These are phyloP conservation scores for Porites divaricata DNA, from an alignment of 92 coral and sea anemone species.

Conservation along the genomic window DNA sequence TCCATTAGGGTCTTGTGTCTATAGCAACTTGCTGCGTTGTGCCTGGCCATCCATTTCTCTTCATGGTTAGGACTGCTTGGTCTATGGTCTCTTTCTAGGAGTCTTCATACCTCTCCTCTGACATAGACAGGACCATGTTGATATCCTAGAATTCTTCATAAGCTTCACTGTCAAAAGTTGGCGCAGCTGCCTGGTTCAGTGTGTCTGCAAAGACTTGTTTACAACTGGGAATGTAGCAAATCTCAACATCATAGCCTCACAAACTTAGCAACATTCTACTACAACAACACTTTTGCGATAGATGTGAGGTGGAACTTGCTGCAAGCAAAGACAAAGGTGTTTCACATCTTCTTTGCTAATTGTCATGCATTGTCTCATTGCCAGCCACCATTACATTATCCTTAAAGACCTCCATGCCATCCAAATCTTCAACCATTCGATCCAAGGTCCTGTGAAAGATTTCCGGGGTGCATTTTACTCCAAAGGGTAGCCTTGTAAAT, in stretches of 20 bases:
- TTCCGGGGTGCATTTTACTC: constrained; percentile 22
- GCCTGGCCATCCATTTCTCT: constrained; percentile 15
- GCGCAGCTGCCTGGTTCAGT: constrained; percentile 7
- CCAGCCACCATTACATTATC: constrained; percentile 1
- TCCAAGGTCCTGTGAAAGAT: constrained; percentile 17
- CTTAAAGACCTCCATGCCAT: constrained; percentile 26
- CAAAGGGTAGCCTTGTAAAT: constrained; percentile 41
- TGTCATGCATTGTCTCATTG: constrained; percentile 1
- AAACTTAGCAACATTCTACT: constrained; percentile 23
- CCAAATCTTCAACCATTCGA: constrained; percentile 33
- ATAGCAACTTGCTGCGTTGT: background rate
- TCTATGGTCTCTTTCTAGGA: background rate
- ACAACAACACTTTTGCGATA: constrained; percentile 22
- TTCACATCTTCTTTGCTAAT: constrained; percentile 40
- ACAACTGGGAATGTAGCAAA: constrained; percentile 11
- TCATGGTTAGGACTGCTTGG: constrained; percentile 3
- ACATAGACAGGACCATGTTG: too few relatives aligned
- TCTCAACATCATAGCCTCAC: background rate
- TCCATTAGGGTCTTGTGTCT: constrained; percentile 30
- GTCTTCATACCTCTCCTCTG: too few relatives aligned
- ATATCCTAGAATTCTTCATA: constrained; percentile 6
- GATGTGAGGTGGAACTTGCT: constrained; percentile 25
- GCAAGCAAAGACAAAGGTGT: constrained; percentile 27
- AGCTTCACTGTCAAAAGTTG: background rate
- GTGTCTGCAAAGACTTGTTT: constrained; percentile 24